These are phyloP conservation scores for Pseudomyrmex flavicornis DNA, from an alignment of 1,140 invertebrate genomes.

Conservation along the genomic window DNA sequence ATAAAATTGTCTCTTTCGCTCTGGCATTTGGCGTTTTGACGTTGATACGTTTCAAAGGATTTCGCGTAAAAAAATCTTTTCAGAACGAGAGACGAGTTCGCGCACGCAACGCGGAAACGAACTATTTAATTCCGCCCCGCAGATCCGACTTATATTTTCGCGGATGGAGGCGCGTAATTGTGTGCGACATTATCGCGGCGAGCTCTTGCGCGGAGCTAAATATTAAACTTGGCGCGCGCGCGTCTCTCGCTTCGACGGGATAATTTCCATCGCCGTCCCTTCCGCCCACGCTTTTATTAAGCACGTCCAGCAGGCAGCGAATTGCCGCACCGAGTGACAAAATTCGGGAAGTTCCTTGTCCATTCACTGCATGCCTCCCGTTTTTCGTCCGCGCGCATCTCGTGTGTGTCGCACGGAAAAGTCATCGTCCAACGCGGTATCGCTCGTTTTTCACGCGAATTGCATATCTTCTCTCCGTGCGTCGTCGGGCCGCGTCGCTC, in stretches of 20 bases:
- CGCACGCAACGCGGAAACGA: not conserved
- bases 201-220: constrained; percentile 45
- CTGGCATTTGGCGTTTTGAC: not conserved
- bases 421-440: constrained; percentile 4
- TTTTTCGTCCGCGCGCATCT: constrained; percentile 19
- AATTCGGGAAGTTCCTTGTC: constrained; percentile 20
- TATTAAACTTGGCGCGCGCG: constrained; percentile 65
- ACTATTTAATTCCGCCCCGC: constrained; percentile 50
- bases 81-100: not conserved
- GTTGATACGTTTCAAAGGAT: constrained; percentile 12
- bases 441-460: constrained; percentile 36
- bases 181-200: constrained; percentile 34
- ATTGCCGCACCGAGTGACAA: constrained; percentile 14
- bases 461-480: not conserved
- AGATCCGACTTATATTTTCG: constrained; percentile 42
- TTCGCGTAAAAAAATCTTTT: constrained; percentile 6
- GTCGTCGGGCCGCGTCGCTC: not conserved
- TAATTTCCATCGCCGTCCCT: constrained; percentile 72
- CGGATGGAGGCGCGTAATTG: constrained; percentile 27
- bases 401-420: constrained; percentile 1
- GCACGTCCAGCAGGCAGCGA: constrained; percentile 28
- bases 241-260: constrained; percentile 4
- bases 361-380: not conserved
- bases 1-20: constrained; percentile 16
- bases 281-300: constrained; percentile 48